phyloP scores from a whole-genome alignment of 1,140 invertebrate species.

The Vanessa atalanta region DNA sequence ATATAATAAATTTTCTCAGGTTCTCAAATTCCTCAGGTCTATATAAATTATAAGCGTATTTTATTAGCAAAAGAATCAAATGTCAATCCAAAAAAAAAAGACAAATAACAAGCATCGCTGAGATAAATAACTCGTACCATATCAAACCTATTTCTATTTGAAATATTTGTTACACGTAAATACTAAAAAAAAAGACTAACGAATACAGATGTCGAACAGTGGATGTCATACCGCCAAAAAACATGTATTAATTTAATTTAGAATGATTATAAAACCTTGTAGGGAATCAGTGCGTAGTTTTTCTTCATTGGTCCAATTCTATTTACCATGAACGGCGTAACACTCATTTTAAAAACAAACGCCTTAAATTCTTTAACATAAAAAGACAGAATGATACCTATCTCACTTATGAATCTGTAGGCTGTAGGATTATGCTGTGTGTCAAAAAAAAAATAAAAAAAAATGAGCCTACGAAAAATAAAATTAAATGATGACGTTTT shows the following conservation, averaged over 20 bases:
- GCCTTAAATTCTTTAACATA: constrained; percentile 4
- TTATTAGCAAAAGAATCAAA: background rate
- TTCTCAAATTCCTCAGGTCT: too few species aligned
- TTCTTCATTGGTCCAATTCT: constrained; percentile 19
- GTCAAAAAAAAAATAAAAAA: background rate
- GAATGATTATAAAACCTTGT: constrained; percentile 16
- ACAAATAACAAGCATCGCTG: background rate
- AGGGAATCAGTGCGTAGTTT: constrained; percentile 12
- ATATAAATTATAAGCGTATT: too few species aligned
- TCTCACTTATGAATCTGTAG: background rate
- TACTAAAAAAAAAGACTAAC: background rate
- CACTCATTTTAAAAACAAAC: constrained; percentile 20
- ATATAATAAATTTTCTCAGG: too few species aligned
- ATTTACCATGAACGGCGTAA: constrained; percentile 19
- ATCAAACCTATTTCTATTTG: background rate
- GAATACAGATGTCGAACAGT: constrained; percentile 13
- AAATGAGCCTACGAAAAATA: background rate
- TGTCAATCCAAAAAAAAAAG: background rate
- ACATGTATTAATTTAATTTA: constrained; percentile 20
- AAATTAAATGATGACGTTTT: background rate
- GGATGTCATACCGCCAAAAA: constrained; percentile 17
- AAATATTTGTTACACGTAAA: constrained; percentile 11
- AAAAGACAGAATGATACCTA: background rate
- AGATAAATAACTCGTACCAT: background rate
- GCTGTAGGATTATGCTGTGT: background rate